Base-by-base conservation (phyloP, 2,113 vertebrate species). In the Hiodon alosoides region DNA sequence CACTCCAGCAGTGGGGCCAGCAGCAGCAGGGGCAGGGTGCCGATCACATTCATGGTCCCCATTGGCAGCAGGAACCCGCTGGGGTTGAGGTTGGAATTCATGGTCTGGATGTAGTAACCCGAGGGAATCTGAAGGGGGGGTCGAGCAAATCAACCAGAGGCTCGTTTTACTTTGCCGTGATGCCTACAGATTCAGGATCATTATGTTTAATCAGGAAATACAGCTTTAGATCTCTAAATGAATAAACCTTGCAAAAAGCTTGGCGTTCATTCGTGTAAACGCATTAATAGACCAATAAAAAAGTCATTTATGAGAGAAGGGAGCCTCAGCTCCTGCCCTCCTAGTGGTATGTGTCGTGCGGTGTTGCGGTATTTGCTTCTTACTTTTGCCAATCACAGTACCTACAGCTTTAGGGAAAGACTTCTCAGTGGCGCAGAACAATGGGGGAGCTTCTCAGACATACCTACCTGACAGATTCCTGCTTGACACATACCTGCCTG, bases 61-160 rank as follows among this genome's bases (percentile, higher is more conserved):
- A 97, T 87, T 14, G 96, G 96, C 81, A 98, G 81, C 71, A 95
- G 84, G 78, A 91, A 86, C 57, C 92, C 89, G 60, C 80, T 83
- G 73, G 94, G 83, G 79, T 93, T 92, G 77, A 95, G 86, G 86
- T 93, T 94, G 80, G 94, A 96, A 86, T 96, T 93, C 94, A 98
- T 94, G 0, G 92, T 93, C 83, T 98, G 96, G 48, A 98, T 92
- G 82, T 95, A 98, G 83, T 94, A 98, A 74, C 94, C 93, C 13
- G 96, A 97, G 54, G 95, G 93, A 83, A 96, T 94, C 96, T 98
- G 85, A 68, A 54, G 69, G 62, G 53, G 52, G 13, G 14, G 5
- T 16, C 11, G 0, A 13, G 11, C 58, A 31, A 71, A 6, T 48
- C 11, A 55, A 64, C 2, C 16, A 59, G 4, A 13, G 13, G 13